Conservation (phyloP, 2,888 invertebrate species). For the Diplazon laetatorius region DNA sequence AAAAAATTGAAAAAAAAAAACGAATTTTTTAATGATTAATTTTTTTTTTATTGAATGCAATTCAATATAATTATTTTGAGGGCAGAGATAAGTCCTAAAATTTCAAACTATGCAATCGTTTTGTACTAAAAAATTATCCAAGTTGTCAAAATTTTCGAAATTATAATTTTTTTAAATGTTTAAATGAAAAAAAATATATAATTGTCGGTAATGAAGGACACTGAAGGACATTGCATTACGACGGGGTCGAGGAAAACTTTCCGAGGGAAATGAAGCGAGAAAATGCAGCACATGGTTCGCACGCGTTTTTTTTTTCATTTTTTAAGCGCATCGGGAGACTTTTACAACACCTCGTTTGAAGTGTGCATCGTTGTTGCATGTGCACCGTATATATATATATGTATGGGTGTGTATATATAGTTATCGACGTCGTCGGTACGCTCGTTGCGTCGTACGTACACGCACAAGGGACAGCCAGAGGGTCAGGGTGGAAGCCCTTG, state of each 20-base stretch:
- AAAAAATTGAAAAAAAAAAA: too few relatives aligned
- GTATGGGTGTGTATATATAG: too few relatives aligned
- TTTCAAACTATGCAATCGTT: not conserved
- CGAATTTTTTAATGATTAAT: too few relatives aligned
- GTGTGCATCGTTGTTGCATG: conserved; percentile 25
- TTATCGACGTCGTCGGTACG: conserved; percentile 44
- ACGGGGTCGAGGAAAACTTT: conserved; percentile 2
- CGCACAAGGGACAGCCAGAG: conserved; percentile 56
- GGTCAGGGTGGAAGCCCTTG: conserved; percentile 77
- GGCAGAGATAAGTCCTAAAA: too few relatives aligned
- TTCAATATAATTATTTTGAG: too few relatives aligned
- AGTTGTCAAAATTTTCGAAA: too few relatives aligned
- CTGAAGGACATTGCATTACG: not conserved
- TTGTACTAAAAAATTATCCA: too few relatives aligned
- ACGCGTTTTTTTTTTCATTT: conserved; percentile 15
- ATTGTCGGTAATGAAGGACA: too few relatives aligned
- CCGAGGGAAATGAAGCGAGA: not conserved
- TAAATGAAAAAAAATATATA: too few relatives aligned
- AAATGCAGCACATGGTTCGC: conserved; percentile 2
- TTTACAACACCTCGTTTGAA: conserved; percentile 29
- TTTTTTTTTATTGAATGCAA: too few relatives aligned
- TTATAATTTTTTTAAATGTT: too few relatives aligned
- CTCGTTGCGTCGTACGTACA: conserved; percentile 55
- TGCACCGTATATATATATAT: conserved; percentile 46
- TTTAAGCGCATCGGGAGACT: conserved; percentile 16